Base-by-base conservation (phyloP, 2,888 invertebrate genomes). In the Stenolophus ochropezus region DNA sequence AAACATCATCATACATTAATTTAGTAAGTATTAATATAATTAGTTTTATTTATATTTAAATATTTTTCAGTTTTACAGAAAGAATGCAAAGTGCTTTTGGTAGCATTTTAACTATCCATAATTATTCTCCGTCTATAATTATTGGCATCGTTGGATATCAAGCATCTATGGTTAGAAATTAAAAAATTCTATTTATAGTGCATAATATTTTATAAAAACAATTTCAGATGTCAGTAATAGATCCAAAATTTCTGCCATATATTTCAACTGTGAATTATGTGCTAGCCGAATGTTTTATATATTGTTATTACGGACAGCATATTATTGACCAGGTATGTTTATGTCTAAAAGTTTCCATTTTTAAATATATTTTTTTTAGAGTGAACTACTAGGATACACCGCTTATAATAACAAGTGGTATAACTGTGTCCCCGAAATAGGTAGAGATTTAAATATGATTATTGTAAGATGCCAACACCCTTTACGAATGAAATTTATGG, bases 241-340 rank as follows among this genome's bases (percentile, higher is more conserved):
- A 71, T 56, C 53, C 71, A 20, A 80, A 71, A 56, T 73, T 80
- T 53, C 8, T 80, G 14, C 80, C 80, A 11, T 69, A 71, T 42
- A 27, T 80, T 27, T 71, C 69, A 42, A 25, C 25, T 21, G 71
- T 80, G n/a, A 80, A 80, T 56, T 80, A 80, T 53, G 80, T 80
- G 0, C 71, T 80, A 6, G 73, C 56, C 2, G 80, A 80, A 71
- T 80, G 80, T 71, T 80, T 80, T 56, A 71, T 80, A 11, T 80
- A 80, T 73, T 80, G 80, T 42, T 80, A 80, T 73, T 80, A 20
- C 25, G 80, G 80, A 3, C 80, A 80, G 42, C 80, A 80, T 20
- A 80, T 80, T 33, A 80, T 80, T 33, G 73, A 80, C 56, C 71
- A 80, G 27, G 80, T 80, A 71, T 0, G 47, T 71, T 42, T 42